A percentile compares a stretch with the other conserved stretches of the same genome.
Evolutionary conservation across 2,888 invertebrate species (phyloP).

Genomic region (Sthenelais limicola): DNA sequence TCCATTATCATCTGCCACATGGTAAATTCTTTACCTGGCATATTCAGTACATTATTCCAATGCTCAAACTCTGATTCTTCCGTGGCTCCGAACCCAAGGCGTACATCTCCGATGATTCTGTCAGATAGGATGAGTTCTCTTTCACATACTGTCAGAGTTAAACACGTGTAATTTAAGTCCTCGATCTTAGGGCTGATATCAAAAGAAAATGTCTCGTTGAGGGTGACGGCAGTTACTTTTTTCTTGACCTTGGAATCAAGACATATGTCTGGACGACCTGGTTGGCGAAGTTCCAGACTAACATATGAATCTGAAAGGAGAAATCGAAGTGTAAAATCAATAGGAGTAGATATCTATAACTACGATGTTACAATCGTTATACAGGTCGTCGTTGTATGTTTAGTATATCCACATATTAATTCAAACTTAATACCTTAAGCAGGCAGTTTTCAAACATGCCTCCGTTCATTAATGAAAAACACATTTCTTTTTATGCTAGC

Average conservation of each 20-base stretch:
- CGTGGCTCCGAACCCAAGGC: slow-evolving; percentile 65
- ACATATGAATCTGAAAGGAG: slow-evolving; percentile 73
- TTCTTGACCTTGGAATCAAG: slow-evolving; percentile 63
- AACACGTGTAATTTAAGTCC: slow-evolving; percentile 67
- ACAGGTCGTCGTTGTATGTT: too few relatives aligned
- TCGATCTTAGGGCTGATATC: slow-evolving; percentile 63
- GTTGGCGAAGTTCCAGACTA: slow-evolving; percentile 68
- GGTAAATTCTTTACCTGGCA: slow-evolving; percentile 66
- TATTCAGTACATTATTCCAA: slow-evolving; percentile 70
- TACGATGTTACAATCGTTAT: too few relatives aligned
- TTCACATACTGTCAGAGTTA: slow-evolving; percentile 68
- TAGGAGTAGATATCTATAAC: too few relatives aligned
- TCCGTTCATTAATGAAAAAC: too few relatives aligned
- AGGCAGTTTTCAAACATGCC: too few relatives aligned
- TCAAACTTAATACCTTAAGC: too few relatives aligned
- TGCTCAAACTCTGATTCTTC: slow-evolving; percentile 70
- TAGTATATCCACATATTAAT: too few relatives aligned
- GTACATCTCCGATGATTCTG: slow-evolving; percentile 70
- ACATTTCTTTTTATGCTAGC: too few relatives aligned
- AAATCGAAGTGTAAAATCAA: too few relatives aligned
- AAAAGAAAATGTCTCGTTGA: slow-evolving; percentile 59
- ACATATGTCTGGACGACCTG: slow-evolving; percentile 59
- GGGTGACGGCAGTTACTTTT: slow-evolving; percentile 58
- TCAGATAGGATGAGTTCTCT: slow-evolving; percentile 69
- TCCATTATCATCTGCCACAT: slow-evolving; percentile 67